Evolutionary conservation across 23 tunicate species (phyloP), one percentile per base, ranked within the genome.

Genomic region (Botrylloides violaceus): DNA sequence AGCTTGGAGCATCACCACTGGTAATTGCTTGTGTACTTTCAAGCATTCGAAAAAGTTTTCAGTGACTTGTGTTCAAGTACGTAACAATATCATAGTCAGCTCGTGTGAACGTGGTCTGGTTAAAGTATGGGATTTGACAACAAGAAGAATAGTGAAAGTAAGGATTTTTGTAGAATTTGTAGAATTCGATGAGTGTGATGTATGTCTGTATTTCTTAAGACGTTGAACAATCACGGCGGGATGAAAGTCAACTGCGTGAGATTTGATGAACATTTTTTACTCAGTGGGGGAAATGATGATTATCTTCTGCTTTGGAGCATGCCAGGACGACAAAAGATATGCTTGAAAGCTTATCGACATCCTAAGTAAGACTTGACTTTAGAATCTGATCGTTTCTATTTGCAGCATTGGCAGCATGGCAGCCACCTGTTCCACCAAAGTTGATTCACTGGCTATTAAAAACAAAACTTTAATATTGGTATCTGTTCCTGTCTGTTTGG

Each of bases 231-330:
- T 26, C 74, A 68, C 37, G 74, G 74, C 37, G 58, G 74, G 24
- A 68, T 39, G 74, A 68, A 68, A 49, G 82, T 83, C 18, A 35
- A 78, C 34, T 61, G 71, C 56, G 71, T 83, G 28, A 31, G 90
- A 39, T 25, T 83, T 63, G 81, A 77, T 71, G 66, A 71, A 3
- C 59, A 76, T 32, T 77, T 75, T 64, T 56, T 83, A 29, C 76
- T 83, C 3, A 83, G 90, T 71, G 82, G 83, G 18, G 81, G 83
- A 1, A 78, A 77, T 29, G 90, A 83, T 77, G 82, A 71, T 6
- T 83, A 76, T 75, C 76, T 83, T 3, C 35, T 83, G 34, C 28
- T 80, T 18, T 83, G 90, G 90, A 62, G 74, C 36, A 68, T 68
- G 74, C 74, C 74, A 6, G 74, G 74, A 35, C 56, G 58, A 12